Conservation (phyloP, 2,888 invertebrate species). For the Drosophila limbata region DNA sequence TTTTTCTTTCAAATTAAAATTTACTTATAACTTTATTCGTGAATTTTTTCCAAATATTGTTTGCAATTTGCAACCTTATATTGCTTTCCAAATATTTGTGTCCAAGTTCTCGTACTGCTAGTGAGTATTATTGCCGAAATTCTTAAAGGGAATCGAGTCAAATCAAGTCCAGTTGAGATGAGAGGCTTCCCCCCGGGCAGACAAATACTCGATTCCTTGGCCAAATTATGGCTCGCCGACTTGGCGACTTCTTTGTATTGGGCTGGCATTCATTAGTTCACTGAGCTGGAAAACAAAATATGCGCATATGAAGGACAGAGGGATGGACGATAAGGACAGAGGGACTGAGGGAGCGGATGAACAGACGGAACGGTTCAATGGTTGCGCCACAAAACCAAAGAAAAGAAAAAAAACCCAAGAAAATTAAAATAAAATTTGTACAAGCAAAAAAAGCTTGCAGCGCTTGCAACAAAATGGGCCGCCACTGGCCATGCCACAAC, state of each 20-base stretch:
- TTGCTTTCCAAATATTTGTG: neutral
- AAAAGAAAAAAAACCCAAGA: conserved; percentile 47
- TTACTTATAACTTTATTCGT: too few species aligned
- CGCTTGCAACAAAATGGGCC: conserved; percentile 54
- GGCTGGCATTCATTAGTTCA: conserved; percentile 81
- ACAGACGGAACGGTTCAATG: conserved; percentile 35
- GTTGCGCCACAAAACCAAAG: conserved; percentile 11
- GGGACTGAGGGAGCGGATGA: conserved; percentile 10
- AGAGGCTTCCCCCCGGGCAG: conserved; percentile 1
- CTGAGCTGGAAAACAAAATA: conserved; percentile 84
- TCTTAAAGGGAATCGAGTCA: neutral
- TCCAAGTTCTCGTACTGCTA: neutral
- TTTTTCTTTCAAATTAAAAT: too few species aligned
- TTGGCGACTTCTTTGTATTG: conserved; percentile 54
- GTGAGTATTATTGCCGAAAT: neutral
- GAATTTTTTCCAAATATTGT: too few species aligned
- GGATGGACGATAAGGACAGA: conserved; percentile 50
- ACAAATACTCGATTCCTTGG: conserved; percentile 18
- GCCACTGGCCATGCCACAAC: conserved; percentile 27
- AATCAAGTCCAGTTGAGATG: neutral
- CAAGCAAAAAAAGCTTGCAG: conserved; percentile 23
- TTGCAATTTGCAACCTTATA: neutral
- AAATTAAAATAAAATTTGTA: conserved; percentile 68
- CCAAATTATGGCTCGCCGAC: conserved; percentile 31
- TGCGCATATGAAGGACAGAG: conserved; percentile 83